Conservation (phyloP, 2,888 invertebrate genomes). For the Urechis unicinctus region DNA sequence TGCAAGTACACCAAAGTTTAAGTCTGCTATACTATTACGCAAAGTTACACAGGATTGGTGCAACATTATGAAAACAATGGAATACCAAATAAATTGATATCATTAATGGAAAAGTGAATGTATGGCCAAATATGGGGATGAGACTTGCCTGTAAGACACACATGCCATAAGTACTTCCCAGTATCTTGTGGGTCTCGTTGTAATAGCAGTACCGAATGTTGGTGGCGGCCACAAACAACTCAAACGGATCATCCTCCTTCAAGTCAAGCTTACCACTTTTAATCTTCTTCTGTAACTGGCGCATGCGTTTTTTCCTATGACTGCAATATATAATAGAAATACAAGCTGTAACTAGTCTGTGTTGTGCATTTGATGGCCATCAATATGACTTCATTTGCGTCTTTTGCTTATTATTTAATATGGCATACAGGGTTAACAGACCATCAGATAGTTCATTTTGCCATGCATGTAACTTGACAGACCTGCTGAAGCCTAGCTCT, state of each 20-base stretch:
- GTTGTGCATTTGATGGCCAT: no score
- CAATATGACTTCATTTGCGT: no score
- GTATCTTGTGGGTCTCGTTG: constrained; percentile 92
- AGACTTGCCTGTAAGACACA: constrained; percentile 74
- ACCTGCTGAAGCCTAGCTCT: constrained; percentile 83
- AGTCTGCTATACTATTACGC: no score
- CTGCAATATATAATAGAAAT: constrained; percentile 50
- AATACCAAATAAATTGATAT: not conserved
- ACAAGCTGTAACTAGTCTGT: not conserved
- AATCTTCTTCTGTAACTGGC: constrained; percentile 73
- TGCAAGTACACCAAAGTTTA: constrained; percentile 43
- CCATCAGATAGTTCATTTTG: constrained; percentile 1
- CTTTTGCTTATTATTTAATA: not conserved
- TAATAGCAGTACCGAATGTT: constrained; percentile 97
- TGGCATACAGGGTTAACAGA: not conserved
- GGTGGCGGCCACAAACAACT: constrained; percentile 89
- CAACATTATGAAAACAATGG: constrained; percentile 54
- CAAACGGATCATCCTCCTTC: constrained; percentile 93
- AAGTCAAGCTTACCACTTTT: constrained; percentile 77
- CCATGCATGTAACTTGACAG: no score
- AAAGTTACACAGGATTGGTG: no score
- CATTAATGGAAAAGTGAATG: not conserved
- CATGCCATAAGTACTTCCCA: constrained; percentile 94
- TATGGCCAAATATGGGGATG: not conserved
- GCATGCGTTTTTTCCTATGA: constrained; percentile 88